phyloP scores from a whole-genome alignment of 2,797 vertebrate species.

The Trematomus bernacchii region DNA sequence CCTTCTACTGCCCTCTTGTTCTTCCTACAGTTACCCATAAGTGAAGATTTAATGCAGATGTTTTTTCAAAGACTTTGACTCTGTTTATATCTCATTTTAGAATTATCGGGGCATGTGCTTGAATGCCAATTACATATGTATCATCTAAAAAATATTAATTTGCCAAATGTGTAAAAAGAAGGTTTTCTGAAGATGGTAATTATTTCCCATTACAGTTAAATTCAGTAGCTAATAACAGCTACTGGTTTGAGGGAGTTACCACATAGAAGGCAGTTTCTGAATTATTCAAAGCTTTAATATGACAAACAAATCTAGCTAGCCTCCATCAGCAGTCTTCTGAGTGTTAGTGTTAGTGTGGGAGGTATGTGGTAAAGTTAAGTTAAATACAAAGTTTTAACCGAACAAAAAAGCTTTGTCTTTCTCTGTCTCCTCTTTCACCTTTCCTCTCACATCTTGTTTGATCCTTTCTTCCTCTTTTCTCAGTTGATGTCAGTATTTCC shows the following conservation, averaged over 20 bases:
- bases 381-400: not conserved
- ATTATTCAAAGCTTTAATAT: slow-evolving; percentile 30
- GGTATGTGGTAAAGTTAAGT: not conserved
- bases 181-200: not conserved
- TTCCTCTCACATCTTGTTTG: slow-evolving; percentile 1
- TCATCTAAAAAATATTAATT: too few relatives aligned
- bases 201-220: not conserved
- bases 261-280: slow-evolving; percentile 10
- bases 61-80: not conserved
- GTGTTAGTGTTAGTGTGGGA: not conserved
- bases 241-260: slow-evolving; percentile 10
- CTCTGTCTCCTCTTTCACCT: not conserved
- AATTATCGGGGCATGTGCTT: not conserved
- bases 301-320: slow-evolving; percentile 3
- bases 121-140: too few relatives aligned
- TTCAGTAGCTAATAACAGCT: not conserved
- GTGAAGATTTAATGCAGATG: not conserved
- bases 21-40: not conserved
- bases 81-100: not conserved
- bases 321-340: slow-evolving; percentile 5
- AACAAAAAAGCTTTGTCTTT: not conserved
- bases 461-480: slow-evolving; percentile 7
- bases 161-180: not conserved
- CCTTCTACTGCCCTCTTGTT: not conserved
- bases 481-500: not conserved